These are phyloP conservation scores for Gnathonemus echidnorhynchus DNA, from an alignment of 2,113 vertebrate genomes.

Conservation along the genomic window DNA sequence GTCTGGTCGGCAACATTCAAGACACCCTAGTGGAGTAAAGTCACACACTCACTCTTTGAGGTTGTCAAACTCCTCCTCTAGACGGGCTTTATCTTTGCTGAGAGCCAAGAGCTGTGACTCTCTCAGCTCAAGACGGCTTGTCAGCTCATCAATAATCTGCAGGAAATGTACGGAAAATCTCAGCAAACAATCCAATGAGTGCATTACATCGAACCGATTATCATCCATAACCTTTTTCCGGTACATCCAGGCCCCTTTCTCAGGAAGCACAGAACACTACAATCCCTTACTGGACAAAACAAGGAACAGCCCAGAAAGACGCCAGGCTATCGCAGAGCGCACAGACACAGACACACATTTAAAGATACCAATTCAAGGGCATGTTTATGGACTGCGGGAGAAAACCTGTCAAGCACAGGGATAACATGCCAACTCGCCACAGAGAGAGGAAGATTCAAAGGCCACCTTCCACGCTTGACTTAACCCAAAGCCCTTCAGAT, in stretches of 20 bases:
- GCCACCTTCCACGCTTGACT: not conserved
- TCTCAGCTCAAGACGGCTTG: slow-evolving; percentile 82
- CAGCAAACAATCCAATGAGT: not conserved
- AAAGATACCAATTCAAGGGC: not conserved
- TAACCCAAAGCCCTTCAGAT: not conserved
- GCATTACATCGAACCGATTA: not conserved
- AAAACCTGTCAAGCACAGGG: not conserved
- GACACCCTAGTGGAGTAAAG: not conserved
- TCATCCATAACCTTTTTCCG: not conserved
- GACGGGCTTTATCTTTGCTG: slow-evolving; percentile 89
- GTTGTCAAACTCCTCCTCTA: slow-evolving; percentile 94
- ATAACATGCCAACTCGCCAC: not conserved
- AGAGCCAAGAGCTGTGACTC: slow-evolving; percentile 82
- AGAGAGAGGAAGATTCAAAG: not conserved
- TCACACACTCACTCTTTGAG: slow-evolving; percentile 81
- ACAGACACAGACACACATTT: not conserved
- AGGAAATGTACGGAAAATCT: slow-evolving; percentile 19
- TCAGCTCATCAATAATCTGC: slow-evolving; percentile 81
- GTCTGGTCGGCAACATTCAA: not conserved
- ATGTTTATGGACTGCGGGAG: not conserved
- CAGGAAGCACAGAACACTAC: not conserved
- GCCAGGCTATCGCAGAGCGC: not conserved
- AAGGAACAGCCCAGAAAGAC: not conserved
- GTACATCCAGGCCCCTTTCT: not conserved
- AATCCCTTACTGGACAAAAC: not conserved